Evolutionary conservation across 64 coral and sea anemone genomes (phyloP), one percentile per base, ranked within the genome.

Genomic region (Dendrophyllia cribrosa): DNA sequence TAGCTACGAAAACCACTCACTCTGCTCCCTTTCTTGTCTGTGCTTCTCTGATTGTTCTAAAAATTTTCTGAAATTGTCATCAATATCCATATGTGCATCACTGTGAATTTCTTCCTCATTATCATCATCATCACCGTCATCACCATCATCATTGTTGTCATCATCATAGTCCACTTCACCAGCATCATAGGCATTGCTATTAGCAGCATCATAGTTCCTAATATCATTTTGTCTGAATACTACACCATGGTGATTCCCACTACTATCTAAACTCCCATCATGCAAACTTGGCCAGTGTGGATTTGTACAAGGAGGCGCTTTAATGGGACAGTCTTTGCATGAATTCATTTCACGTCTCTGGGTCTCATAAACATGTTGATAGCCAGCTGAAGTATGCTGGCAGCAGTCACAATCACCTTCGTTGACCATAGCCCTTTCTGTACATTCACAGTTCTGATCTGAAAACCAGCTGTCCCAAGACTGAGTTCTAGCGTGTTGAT

Each of bases 1-100:
- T 34, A 34, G 34, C 34, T 15, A 5, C 7, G 5, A 75, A 75
- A 19, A 44, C 3, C 70, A 66, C 59, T 86, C 66, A 87, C 91
- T 78, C 86, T 86, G 77, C 13, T 96, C 95, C 62, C 95, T 93
- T 82, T 96, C 95, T 85, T 90, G 66, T 82, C 91, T 96, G 66
- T 96, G 95, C 24, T 86, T 85, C 64, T 85, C 82, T 80, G 95
- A 96, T 53, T 96, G 91, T 77, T 93, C 90, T 26, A 96, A 92
- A 58, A 96, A 96, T 75, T 96, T 93, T 21, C 75, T 71, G 69
- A 96, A 96, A 10, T 76, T 25, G 51, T 96, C 95, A 90, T 96
- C 91, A 44, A 96, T 62, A 90, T 96, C 91, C 53, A 96, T 83
- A 64, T 72, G 23, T 23, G 71, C 55, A 45, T 96, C 81, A 85